Conservation (phyloP, 2,797 vertebrate genomes). For the Argya squamiceps region DNA sequence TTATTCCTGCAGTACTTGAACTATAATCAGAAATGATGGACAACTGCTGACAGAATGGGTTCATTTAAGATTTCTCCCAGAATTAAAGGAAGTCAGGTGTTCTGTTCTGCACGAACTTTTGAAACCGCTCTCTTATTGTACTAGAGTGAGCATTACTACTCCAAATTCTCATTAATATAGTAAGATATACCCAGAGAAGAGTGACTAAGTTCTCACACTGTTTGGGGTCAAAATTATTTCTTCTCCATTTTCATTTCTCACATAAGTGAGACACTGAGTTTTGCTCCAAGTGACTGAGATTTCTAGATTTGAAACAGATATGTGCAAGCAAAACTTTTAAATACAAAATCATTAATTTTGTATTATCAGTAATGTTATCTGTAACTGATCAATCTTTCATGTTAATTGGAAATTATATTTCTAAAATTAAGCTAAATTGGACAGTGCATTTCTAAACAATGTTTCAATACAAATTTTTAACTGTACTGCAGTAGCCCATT, state of each 20-base stretch:
- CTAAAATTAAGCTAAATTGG: background rate
- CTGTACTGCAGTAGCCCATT: background rate
- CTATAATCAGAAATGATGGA: background rate
- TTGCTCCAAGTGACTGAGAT: background rate
- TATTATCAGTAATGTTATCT: background rate
- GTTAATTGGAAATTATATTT: background rate
- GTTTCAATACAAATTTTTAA: background rate
- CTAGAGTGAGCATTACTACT: background rate
- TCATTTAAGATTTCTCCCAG: background rate
- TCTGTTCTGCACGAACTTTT: background rate
- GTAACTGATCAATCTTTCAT: background rate
- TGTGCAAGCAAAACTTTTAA: background rate
- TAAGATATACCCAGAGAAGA: background rate
- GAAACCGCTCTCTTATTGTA: background rate
- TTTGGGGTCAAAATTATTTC: background rate
- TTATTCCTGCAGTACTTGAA: background rate
- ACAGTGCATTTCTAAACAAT: background rate
- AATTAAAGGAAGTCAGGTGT: background rate
- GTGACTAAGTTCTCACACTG: background rate
- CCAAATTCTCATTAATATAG: background rate
- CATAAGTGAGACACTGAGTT: rapidly evolving
- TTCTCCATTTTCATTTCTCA: background rate
- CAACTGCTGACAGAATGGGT: background rate
- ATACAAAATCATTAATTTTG: background rate
- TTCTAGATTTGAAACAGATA: background rate